These are phyloP conservation scores for Pangasianodon gigas DNA, from an alignment of 2,113 vertebrate species.

Conservation along the genomic window DNA sequence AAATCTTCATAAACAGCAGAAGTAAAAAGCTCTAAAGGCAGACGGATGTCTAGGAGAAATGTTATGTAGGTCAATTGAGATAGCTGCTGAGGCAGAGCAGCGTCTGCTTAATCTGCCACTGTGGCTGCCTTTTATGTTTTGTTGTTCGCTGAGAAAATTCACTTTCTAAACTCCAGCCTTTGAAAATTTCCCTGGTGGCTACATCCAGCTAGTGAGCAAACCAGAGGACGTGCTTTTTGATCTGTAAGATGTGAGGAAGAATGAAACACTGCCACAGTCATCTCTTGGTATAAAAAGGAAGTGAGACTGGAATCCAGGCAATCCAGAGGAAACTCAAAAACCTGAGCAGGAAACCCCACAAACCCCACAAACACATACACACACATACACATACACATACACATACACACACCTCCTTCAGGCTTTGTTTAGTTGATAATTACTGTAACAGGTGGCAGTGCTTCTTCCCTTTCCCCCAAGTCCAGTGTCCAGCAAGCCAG, in stretches of 20 bases:
- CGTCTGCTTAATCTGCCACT: slow-evolving; percentile 64
- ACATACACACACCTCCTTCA: slow-evolving; percentile 20
- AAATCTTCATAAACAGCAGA: slow-evolving; percentile 37
- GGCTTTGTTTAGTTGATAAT: slow-evolving; percentile 66
- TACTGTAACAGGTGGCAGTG: slow-evolving; percentile 71
- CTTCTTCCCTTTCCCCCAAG: slow-evolving; percentile 50
- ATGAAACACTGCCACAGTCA: slow-evolving; percentile 14
- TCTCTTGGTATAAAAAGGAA: background rate
- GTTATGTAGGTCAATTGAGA: slow-evolving; percentile 74
- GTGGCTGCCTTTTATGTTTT: slow-evolving; percentile 71
- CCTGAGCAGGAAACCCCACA: slow-evolving; percentile 42
- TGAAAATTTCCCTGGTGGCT: slow-evolving; percentile 51
- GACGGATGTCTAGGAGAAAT: slow-evolving; percentile 56
- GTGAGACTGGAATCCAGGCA: background rate
- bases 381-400: background rate
- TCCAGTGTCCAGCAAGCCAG: slow-evolving; percentile 34
- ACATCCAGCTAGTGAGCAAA: slow-evolving; percentile 31
- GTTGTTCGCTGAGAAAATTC: slow-evolving; percentile 61
- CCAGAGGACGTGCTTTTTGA: slow-evolving; percentile 38
- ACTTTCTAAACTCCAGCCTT: slow-evolving; percentile 41
- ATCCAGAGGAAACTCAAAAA: slow-evolving; percentile 43
- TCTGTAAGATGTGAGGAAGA: slow-evolving; percentile 23
- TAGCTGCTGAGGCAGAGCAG: slow-evolving; percentile 71
- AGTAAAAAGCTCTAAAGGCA: slow-evolving; percentile 39
- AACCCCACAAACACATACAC: background rate